Base-by-base conservation (phyloP, 1,140 invertebrate species). In the Maconellicoccus hirsutus region DNA sequence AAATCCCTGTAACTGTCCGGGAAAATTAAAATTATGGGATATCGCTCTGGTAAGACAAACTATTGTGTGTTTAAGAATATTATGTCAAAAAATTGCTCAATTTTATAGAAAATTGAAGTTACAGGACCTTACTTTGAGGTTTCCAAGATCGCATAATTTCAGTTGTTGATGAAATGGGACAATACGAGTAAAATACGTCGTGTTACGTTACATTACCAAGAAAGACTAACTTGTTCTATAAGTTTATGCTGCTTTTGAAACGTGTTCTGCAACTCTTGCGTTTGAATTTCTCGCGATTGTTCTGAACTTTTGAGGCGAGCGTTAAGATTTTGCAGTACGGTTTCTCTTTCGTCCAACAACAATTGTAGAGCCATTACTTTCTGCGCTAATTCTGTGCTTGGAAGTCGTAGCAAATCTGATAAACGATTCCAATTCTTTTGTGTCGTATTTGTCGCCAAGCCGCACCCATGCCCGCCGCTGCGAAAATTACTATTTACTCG, bases 331-430 rank as follows among this genome's bases (percentile, higher is more conserved):
- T 66, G 61, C 19, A 66, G 19, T 14, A 19, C 10, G 16, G 61
- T 23, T 66, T 66, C 61, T 23, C 61, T 66, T 23, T 66, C 61
- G 2, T 66, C 19, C 10, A 66, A 22, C 16, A 66, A 25, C 21
- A 66, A 14, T 26, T 66, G 61, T 66, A 66, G 25, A 66, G 61
- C 10, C 61, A 66, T 66, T 19, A 23, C 21, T 66, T 66, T 66
- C 25, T 66, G 61, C 10, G 61, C 61, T 22, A 66, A 25, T 16
- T 66, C 61, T 3, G 61, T 26, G 61, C 61, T 66, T 8, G 61
- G 16, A 10, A 25, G 25, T 66, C 61, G 10, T 16, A 66, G 16
- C 25, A 66, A 66, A 66, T 66, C 61, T 23, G 61, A 66, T 25
- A 66, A 19, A 66, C 61, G 61, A 16, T 66, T 66, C 61, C 61